These are phyloP conservation scores for Lasioglossum vierecki DNA, from an alignment of 2,888 invertebrate genomes.

Conservation along the genomic window DNA sequence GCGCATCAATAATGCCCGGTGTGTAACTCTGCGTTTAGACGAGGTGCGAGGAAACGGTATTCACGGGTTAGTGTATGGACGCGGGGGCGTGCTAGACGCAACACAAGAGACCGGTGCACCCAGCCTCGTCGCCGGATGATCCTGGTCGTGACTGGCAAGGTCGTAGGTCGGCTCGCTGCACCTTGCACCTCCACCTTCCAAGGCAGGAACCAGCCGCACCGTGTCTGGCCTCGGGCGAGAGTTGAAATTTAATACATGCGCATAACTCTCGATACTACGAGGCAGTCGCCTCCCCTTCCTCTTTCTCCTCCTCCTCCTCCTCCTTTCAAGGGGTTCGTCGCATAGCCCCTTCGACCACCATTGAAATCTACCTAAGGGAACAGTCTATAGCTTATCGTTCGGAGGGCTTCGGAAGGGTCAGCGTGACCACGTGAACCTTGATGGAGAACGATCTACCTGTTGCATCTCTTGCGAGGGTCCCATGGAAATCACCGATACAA, in stretches of 20 bases:
- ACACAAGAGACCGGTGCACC: conserved; percentile 20
- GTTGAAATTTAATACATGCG: conserved; percentile 80
- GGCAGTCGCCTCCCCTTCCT: conserved; percentile 14
- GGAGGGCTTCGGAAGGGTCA: conserved; percentile 50
- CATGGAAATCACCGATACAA: too few relatives aligned
- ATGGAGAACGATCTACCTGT: conserved; percentile 39
- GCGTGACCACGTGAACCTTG: conserved; percentile 18
- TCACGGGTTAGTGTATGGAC: conserved; percentile 22
- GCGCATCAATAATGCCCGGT: conserved; percentile 37
- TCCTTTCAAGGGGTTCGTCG: conserved; percentile 41
- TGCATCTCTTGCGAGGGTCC: not conserved
- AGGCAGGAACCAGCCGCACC: conserved; percentile 71
- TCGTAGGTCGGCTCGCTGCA: conserved; percentile 80
- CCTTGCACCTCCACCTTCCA: conserved; percentile 78
- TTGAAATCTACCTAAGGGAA: conserved; percentile 46
- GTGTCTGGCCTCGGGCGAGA: conserved; percentile 78
- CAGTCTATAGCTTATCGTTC: conserved; percentile 57
- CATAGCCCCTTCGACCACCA: not conserved
- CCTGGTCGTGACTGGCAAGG: conserved; percentile 77
- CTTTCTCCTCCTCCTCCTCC: conserved; percentile 8
- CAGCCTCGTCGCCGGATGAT: conserved; percentile 40
- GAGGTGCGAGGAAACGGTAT: conserved; percentile 53
- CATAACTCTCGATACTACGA: conserved; percentile 60
- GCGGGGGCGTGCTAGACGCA: conserved; percentile 8
- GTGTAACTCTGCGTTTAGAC: conserved; percentile 43